Base-by-base conservation (phyloP, 2,113 vertebrate species). In the Picathartes gymnocephalus region DNA sequence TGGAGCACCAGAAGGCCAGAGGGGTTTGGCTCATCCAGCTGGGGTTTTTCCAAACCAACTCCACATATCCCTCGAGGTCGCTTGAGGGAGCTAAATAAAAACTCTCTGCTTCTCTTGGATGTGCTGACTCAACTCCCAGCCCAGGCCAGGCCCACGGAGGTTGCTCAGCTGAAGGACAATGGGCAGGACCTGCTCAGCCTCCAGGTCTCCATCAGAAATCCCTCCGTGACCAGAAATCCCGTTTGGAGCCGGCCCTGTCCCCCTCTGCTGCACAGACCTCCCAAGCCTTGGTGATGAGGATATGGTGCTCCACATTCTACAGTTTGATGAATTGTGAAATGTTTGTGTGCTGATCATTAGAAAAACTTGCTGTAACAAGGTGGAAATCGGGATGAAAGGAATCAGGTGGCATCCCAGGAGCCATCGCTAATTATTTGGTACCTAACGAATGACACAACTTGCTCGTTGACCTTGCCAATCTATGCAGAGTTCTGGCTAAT, bases 161-260 rank as follows among this genome's bases (percentile, higher is more conserved):
- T 3, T 68, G n/a, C 57, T 57, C 0, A 1, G 51, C 66, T 56
- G 54, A 4, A 72, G 62, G 27, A 30, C 1, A 5, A 7, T 0
- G 1, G 37, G 24, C 50, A 78, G 42, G 20, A 22, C 19, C 10
- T 44, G 37, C 40, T 73, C 40, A 58, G 5, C 50, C 45, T 54
- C 47, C 60, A 61, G 8, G 54, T 6, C 20, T 37, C 44, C 3
- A 10, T 22, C 37, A 37, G 44, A 60, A 87, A 33, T 6, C n/a
- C 30, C 7, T 60, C 25, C 1, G 0, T 9, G 45, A 40, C 2
- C 48, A 82, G 28, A 68, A 33, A 50, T 37, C 24, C 57, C 37
- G 12, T 3, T 4, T 17, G n/a, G 21, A 62, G 20, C 23, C 85
- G 28, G 33, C 48, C 37, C 48, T 2, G 8, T 4, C 35, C 54